Percentiles rank a stretch among this genome's conserved stretches.
phyloP scores from a whole-genome alignment of 2,888 invertebrate species.

The Eupithecia inturbata region DNA sequence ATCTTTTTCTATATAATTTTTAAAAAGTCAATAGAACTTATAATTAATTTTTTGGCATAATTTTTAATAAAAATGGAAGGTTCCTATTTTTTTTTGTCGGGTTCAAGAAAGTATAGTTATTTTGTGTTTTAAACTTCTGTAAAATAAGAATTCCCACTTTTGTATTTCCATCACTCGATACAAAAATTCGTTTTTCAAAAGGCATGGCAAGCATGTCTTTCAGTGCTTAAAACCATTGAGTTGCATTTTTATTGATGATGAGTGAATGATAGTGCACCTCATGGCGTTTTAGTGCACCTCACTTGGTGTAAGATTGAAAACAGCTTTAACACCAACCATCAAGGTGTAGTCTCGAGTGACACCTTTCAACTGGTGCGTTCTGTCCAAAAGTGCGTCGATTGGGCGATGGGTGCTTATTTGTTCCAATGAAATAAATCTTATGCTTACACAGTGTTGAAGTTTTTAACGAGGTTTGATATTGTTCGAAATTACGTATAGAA shows the following conservation, averaged over 20 bases:
- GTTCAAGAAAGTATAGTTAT: neutral
- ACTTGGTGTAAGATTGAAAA: slow-evolving; percentile 42
- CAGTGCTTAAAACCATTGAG: slow-evolving; percentile 24
- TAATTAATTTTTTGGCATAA: neutral
- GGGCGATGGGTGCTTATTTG: slow-evolving; percentile 19
- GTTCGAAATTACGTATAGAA: too few relatives aligned
- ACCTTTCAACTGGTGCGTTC: slow-evolving; percentile 41
- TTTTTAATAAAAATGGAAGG: neutral
- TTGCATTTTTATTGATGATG: slow-evolving; percentile 56
- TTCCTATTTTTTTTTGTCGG: neutral
- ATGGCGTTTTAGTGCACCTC: slow-evolving; percentile 46
- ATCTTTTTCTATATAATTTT: neutral
- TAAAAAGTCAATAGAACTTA: neutral
- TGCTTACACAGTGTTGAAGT: neutral
- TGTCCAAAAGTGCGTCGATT: slow-evolving; percentile 31
- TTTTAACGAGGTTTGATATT: neutral
- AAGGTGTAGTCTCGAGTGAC: slow-evolving; percentile 58
- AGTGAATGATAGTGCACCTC: slow-evolving; percentile 54
- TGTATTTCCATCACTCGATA: neutral
- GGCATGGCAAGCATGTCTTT: neutral
- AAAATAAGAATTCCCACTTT: neutral
- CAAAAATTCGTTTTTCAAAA: neutral
- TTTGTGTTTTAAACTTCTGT: neutral
- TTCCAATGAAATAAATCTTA: neutral
- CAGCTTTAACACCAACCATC: slow-evolving; percentile 49